Evolutionary conservation across 2,113 vertebrate genomes (phyloP), one percentile per base, ranked within the genome.

Genomic region (Neolamprologus toae): DNA sequence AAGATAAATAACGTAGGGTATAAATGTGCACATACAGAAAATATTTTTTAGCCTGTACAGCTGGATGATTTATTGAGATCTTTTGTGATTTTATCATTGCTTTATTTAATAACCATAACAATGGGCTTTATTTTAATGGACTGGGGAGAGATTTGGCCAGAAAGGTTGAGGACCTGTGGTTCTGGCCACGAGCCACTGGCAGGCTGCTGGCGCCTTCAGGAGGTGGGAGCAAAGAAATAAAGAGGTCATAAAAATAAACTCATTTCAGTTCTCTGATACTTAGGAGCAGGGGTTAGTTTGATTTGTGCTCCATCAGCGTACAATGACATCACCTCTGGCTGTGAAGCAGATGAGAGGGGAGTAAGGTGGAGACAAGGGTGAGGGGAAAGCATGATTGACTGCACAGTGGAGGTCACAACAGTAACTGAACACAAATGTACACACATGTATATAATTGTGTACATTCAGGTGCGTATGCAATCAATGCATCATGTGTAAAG

Each of bases 161-260:
- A 54, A 57, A 85, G 85, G 54, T 83, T 35, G 7, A 90, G 80
- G 87, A 93, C 86, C 80, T 85, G 88, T 86, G 91, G 86, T 83
- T 89, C 85, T 92, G 90, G 91, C 87, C 86, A 33, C 8, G 3
- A 49, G 82, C 90, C 90, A 90, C 82, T 63, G 71, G 54, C 23
- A 86, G 78, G 83, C 73, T 82, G 84, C 23, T 83, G 92, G 90
- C 83, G 31, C 81, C 83, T 33, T 57, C 0, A 93, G 83, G 90
- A 94, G 92, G 89, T 88, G 89, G 88, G 84, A 93, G 89, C 89
- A 93, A 90, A 90, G 89, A 94, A 93, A 94, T 92, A 93, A 94
- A 95, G 89, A 94, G 89, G 90, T 94, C 92, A 92, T 96, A 96
- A 96, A 96, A 95, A 94, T 90, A 95, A 95, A 95, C 95, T 89